These are phyloP conservation scores for Zophobas morio DNA, from an alignment of 1,140 invertebrate species.

Conservation along the genomic window DNA sequence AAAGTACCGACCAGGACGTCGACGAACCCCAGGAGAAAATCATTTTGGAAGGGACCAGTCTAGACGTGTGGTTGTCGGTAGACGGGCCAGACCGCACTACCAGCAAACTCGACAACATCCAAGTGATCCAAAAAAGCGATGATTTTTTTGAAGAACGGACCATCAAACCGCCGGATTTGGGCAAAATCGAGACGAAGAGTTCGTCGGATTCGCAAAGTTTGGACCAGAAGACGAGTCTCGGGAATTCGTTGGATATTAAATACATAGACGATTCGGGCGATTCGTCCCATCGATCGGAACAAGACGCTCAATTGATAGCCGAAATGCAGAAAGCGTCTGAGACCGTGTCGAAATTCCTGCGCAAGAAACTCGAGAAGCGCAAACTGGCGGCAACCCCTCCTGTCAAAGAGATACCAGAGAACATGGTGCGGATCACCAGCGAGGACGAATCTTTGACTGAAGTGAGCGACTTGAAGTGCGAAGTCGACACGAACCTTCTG, in stretches of 20 bases:
- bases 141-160: conserved; percentile 67
- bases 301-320: conserved; percentile 63
- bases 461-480: conserved; percentile 72
- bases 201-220: conserved; percentile 65
- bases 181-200: conserved; percentile 61
- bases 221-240: conserved; percentile 63
- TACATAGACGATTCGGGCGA: conserved; percentile 66
- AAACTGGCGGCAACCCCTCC: conserved; percentile 65
- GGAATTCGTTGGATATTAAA: conserved; percentile 66
- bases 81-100: conserved; percentile 58
- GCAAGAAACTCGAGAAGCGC: conserved; percentile 63
- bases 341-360: conserved; percentile 63
- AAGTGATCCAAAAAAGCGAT: conserved; percentile 62
- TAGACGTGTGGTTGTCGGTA: conserved; percentile 68
- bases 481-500: conserved; percentile 60
- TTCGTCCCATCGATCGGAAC: conserved; percentile 65
- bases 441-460: conserved; percentile 78
- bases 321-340: conserved; percentile 64
- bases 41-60: conserved; percentile 67
- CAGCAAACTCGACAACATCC: conserved; percentile 67
- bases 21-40: conserved; percentile 62
- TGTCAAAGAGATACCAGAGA: conserved; percentile 66
- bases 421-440: conserved; percentile 70
- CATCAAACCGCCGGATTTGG: conserved; percentile 63
- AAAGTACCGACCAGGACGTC: conserved; percentile 16